These are phyloP conservation scores for Glossosoma conforme DNA, from an alignment of 1,140 invertebrate genomes.

Conservation along the genomic window DNA sequence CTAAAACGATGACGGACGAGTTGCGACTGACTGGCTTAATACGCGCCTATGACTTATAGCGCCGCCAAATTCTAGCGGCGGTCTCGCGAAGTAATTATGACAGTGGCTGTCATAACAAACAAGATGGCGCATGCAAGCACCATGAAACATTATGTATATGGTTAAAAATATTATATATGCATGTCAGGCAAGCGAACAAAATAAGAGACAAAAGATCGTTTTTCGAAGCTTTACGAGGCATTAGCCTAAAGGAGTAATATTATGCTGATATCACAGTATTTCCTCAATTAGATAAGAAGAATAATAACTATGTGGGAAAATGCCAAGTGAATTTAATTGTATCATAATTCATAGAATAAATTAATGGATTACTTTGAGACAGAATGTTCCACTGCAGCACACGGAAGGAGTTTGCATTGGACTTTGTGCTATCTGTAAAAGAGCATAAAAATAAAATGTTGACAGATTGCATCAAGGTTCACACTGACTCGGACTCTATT, in stretches of 20 bases:
- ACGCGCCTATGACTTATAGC: no score
- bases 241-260: no score
- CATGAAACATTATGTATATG: not conserved
- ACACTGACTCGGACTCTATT: no score
- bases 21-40: no score
- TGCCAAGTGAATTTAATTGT: conserved; percentile 14
- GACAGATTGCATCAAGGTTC: not conserved
- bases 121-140: no score
- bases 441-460: not conserved
- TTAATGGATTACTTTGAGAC: conserved; percentile 24
- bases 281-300: no score
- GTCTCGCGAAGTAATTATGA: no score
- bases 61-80: no score
- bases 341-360: conserved; percentile 3
- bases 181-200: not conserved
- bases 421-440: not conserved
- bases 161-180: not conserved
- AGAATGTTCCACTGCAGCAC: conserved; percentile 29
- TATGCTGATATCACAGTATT: not conserved
- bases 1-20: no score
- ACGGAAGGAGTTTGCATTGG: conserved; percentile 3
- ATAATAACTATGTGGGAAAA: conserved; percentile 24
- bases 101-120: no score
- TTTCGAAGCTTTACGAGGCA: no score
- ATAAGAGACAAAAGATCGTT: no score